Percentiles rank a stretch among this genome's conserved stretches.
These are phyloP conservation scores for Clarias pachynema DNA, from an alignment of 2,797 vertebrate genomes.

Conservation along the genomic window DNA sequence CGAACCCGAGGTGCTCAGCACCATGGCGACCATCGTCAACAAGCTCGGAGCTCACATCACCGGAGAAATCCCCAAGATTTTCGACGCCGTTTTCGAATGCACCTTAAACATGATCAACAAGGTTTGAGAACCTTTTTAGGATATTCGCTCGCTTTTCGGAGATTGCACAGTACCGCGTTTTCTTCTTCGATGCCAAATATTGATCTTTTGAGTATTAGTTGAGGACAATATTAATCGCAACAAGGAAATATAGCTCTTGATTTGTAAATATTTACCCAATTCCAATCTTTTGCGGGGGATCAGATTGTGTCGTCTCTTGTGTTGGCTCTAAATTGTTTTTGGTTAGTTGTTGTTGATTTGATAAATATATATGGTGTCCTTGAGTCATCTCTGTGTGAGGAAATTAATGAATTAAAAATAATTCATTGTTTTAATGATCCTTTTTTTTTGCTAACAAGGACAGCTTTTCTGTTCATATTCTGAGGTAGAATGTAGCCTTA, in stretches of 20 bases:
- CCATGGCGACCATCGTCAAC: constrained; percentile 91
- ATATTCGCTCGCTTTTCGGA: neutral
- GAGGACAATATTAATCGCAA: too few relatives aligned
- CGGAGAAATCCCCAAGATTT: constrained; percentile 91
- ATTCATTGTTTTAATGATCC: neutral
- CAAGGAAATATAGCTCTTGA: too few relatives aligned
- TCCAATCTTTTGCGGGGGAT: too few relatives aligned
- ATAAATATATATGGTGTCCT: too few relatives aligned
- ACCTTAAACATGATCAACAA: constrained; percentile 94
- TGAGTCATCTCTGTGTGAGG: too few relatives aligned
- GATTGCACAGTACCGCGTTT: neutral
- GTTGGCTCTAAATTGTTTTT: too few relatives aligned
- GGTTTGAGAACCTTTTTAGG: constrained; percentile 62
- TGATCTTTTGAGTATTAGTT: neutral
- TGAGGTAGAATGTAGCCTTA: neutral
- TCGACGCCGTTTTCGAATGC: constrained; percentile 91
- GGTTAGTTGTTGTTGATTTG: too few relatives aligned
- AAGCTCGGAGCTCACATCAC: constrained; percentile 88
- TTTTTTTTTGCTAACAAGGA: neutral
- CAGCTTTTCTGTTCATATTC: neutral
- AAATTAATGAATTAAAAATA: neutral
- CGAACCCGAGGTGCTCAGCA: constrained; percentile 91
- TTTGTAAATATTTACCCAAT: too few relatives aligned
- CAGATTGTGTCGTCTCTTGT: too few relatives aligned
- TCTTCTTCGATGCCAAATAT: too few relatives aligned